Conservation (phyloP, 2,113 vertebrate genomes). For the Chelonoidis abingdonii region DNA sequence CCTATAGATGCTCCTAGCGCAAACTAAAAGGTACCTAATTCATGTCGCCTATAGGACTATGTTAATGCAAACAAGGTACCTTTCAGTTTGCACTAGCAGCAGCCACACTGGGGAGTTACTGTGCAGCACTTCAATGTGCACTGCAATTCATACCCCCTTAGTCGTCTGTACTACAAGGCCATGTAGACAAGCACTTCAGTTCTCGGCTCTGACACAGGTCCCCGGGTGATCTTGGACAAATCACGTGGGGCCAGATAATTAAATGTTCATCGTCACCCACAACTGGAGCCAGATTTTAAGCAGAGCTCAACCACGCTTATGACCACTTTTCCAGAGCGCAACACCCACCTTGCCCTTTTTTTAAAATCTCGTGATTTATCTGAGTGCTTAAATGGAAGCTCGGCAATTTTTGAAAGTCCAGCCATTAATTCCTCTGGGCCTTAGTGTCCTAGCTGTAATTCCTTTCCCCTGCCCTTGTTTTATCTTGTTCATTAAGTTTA, state of each 20-base stretch:
- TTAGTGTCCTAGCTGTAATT: not conserved
- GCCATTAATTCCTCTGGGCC: rapidly evolving
- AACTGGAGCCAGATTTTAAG: not conserved
- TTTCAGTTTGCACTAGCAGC: not conserved
- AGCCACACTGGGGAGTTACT: not conserved
- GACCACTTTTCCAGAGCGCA: not conserved
- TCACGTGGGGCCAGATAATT: not conserved
- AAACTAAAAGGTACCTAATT: not conserved
- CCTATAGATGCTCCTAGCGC: not conserved
- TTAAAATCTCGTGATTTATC: not conserved
- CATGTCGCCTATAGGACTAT: not conserved
- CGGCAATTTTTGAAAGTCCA: not conserved
- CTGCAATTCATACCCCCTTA: not conserved
- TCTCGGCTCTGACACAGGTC: not conserved
- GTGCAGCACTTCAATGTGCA: not conserved
- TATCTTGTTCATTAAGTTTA: not conserved
- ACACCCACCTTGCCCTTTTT: not conserved
- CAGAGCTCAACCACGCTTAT: not conserved
- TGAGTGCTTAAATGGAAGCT: not conserved
- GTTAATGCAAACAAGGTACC: not conserved
- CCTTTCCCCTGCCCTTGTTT: not conserved
- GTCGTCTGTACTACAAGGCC: not conserved
- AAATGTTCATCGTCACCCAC: not conserved
- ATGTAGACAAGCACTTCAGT: not conserved
- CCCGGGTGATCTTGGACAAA: not conserved